Evolutionary conservation across 2,797 vertebrate species (phyloP).

Genomic region (Phoebastria nigripes): DNA sequence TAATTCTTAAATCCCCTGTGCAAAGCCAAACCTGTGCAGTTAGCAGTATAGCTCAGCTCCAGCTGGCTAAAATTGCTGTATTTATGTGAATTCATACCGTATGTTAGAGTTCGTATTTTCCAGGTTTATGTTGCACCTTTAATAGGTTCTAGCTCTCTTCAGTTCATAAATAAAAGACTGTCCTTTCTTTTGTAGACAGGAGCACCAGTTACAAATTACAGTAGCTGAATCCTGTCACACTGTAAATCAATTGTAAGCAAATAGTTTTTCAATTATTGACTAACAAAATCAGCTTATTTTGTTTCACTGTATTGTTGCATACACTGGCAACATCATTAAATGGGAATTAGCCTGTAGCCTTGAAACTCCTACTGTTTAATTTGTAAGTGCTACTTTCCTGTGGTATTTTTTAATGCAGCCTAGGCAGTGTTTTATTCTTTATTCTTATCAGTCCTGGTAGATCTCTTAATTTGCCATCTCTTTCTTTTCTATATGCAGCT

Average conservation of each 20-base stretch:
- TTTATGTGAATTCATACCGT: conserved; percentile 5
- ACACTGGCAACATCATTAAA: neutral
- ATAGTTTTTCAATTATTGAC: neutral
- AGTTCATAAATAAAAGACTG: neutral
- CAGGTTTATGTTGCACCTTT: neutral
- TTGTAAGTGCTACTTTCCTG: neutral
- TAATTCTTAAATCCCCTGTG: neutral
- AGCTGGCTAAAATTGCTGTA: neutral
- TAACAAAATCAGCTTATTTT: neutral
- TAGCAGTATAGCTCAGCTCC: neutral
- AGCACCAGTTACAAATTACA: neutral
- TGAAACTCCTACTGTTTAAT: neutral
- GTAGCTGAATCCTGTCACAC: neutral
- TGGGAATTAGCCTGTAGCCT: neutral
- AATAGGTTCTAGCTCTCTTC: neutral
- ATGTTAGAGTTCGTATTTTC: conserved; percentile 12
- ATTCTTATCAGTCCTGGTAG: neutral
- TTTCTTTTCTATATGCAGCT: neutral
- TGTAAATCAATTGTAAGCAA: neutral
- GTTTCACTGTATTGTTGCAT: neutral
- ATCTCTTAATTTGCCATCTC: neutral
- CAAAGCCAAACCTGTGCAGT: neutral
- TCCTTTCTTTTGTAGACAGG: neutral
- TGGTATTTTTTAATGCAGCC: neutral
- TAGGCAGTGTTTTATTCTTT: neutral